Evolutionary conservation across 1,140 invertebrate genomes (phyloP).

Genomic region (Ceratoteleas bidentatus): DNA sequence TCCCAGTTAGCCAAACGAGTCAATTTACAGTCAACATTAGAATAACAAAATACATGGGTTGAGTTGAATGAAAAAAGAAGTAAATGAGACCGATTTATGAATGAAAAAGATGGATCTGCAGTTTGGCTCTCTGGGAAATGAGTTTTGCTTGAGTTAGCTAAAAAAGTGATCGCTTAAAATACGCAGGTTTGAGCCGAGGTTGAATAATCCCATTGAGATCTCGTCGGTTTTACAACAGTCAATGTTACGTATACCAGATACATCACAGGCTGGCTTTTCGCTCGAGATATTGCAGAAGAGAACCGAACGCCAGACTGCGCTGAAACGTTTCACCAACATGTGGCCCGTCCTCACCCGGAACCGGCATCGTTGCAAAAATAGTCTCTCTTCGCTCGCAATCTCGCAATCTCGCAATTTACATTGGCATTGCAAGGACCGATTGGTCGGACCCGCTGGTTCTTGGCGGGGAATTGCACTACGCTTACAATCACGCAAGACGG

Average conservation of each 20-base stretch:
- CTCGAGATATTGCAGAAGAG: slow-evolving; percentile 50
- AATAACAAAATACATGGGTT: too few relatives aligned
- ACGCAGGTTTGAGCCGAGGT: slow-evolving; percentile 39
- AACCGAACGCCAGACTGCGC: slow-evolving; percentile 50
- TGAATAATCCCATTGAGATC: slow-evolving; percentile 65
- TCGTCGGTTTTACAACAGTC: slow-evolving; percentile 45
- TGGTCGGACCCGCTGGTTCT: too few relatives aligned
- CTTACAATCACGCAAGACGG: too few relatives aligned
- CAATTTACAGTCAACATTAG: too few relatives aligned
- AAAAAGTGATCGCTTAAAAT: slow-evolving; percentile 16
- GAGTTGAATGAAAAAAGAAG: too few relatives aligned
- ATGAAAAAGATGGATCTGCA: too few relatives aligned
- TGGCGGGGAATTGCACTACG: too few relatives aligned
- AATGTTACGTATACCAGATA: slow-evolving; percentile 67
- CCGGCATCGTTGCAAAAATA: slow-evolving; percentile 67
- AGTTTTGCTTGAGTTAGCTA: not conserved
- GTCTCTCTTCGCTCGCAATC: slow-evolving; percentile 57
- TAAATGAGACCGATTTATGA: too few relatives aligned
- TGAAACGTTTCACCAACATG: slow-evolving; percentile 45
- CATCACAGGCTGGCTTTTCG: slow-evolving; percentile 67
- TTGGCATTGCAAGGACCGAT: too few relatives aligned
- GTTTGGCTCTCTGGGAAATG: too few relatives aligned
- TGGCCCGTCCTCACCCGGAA: slow-evolving; percentile 55
- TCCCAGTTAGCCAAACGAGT: too few relatives aligned
- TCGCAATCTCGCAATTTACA: slow-evolving; percentile 13